Evolutionary conservation across 2,113 vertebrate genomes (phyloP), one percentile per base, ranked within the genome.

Genomic region (Datnioides undecimradiatus): DNA sequence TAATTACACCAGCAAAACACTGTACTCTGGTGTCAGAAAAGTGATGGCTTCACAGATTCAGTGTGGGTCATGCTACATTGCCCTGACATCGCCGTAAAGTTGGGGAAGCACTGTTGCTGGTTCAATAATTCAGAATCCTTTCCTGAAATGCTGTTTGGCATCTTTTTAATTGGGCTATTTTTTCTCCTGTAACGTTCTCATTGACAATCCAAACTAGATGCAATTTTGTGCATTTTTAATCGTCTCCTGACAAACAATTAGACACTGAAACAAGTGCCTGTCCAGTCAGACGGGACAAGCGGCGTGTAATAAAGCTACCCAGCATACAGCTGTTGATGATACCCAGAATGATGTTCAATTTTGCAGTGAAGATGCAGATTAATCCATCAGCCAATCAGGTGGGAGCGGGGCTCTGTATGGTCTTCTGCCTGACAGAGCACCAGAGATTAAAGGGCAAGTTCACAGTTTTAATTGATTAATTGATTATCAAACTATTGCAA

Each of bases 161-260:
- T 60, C 45, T 87, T 85, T 90, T 88, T 86, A 86, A 90, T 90
- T 81, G 43, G 79, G 49, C 43, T n/a, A 59, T 82, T 82, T 69
- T 71, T 71, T 60, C 60, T 31, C 13, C 60, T 21, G 48, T 49
- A 73, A 76, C 34, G 2, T 74, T 82, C 73, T 52, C 67, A 82
- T 49, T 49, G 52, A 82, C 79, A 68, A n/a, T 58, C 34, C 27
- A 71, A 65, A 71, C 29, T 17, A 52, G 36, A 64, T 77, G 58
- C 21, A 31, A 1, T 55, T 80, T 75, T 60, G 17, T 63, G 11
- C 7, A 17, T 63, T 81, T 80, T 71, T 67, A 63, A 67, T 60
- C 13, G 34, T 40, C 41, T 19, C 9, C 49, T 43, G 60, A 49
- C 49, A 57, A 69, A 31, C 62, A 49, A 51, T 77, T 77, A 68